Base-by-base conservation (phyloP, 92 coral and sea anemone species). In the Anthopleura xanthogrammica region DNA sequence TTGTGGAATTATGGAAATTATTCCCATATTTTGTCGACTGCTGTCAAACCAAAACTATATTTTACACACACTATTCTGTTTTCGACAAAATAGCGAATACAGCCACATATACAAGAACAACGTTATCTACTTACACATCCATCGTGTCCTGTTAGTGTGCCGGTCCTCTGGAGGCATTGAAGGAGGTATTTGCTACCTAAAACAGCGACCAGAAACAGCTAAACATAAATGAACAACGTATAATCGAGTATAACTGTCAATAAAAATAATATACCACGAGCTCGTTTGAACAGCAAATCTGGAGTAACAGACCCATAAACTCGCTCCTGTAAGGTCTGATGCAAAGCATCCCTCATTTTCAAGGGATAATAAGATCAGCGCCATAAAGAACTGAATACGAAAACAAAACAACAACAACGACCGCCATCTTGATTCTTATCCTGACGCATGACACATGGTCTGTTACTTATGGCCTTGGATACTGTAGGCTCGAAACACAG, bases 141-240 rank as follows among this genome's bases (percentile, higher is more conserved):
- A 60, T 95, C 94, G 39, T 95, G 98, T 68, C 98, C 98, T 57
- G 94, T 86, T 80, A 95, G 79, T n/a, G 89, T 71, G 66, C 91
- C 85, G 23, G 86, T 93, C 81, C 94, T 91, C 72, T 95, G 90
- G 14, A 95, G 88, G 83, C 98, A 91, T 81, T 92, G 97, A 14
- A 95, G 87, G 42, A 95, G 83, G 48, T 89, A 88, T 82, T 91
- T 91, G 76, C 93, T 95, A 43, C 92, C 98, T 95, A 13, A 10
- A 76, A 39, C 36, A 79, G 77, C 12, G 3, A 58, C 5, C 20
- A 58, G 5, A 58, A 58, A 58, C 64, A 58, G 64, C 20, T 58
- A 16, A 62, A 20, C 7, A 62, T 12, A 62, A 4, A 60, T 14
- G 76, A 62, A 78, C 42, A 13, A 62, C 43, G 52, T 29, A 29